Evolutionary conservation across 2,888 invertebrate species (phyloP).

Genomic region (Xestoiulus laeticollis): DNA sequence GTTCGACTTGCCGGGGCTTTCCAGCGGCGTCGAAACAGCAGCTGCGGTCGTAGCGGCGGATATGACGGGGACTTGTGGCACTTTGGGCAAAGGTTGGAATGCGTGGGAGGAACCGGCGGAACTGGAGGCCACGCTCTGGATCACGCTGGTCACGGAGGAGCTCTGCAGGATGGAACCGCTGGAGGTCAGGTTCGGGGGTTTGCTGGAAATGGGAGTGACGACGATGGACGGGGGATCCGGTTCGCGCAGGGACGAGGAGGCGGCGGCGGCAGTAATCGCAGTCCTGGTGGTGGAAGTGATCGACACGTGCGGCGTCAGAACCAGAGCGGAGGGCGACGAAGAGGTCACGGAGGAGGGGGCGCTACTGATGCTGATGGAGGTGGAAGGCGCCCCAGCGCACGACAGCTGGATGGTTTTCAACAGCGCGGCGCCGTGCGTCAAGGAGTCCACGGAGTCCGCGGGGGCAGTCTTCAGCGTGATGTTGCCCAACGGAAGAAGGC

Average conservation of each 20-base stretch:
- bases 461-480: background rate
- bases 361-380: background rate
- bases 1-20: background rate
- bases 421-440: background rate
- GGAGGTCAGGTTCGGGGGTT: background rate
- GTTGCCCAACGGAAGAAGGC: conserved; percentile 36
- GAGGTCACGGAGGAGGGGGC: background rate
- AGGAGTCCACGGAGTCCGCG: background rate
- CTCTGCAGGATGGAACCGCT: background rate
- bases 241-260: background rate
- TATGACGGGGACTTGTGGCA: background rate
- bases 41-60: background rate
- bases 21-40: background rate
- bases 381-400: background rate
- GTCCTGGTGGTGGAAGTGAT: background rate
- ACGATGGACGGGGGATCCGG: conserved; percentile 17
- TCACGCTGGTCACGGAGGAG: background rate
- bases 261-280: background rate
- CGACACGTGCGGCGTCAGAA: background rate
- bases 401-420: conserved; percentile 13
- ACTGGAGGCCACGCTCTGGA: background rate
- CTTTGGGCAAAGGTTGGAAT: conserved; percentile 11
- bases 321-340: background rate
- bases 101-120: background rate
- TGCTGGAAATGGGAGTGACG: background rate